Conservation (phyloP, 2,113 vertebrate species). For the Pterophyllum scalare region DNA sequence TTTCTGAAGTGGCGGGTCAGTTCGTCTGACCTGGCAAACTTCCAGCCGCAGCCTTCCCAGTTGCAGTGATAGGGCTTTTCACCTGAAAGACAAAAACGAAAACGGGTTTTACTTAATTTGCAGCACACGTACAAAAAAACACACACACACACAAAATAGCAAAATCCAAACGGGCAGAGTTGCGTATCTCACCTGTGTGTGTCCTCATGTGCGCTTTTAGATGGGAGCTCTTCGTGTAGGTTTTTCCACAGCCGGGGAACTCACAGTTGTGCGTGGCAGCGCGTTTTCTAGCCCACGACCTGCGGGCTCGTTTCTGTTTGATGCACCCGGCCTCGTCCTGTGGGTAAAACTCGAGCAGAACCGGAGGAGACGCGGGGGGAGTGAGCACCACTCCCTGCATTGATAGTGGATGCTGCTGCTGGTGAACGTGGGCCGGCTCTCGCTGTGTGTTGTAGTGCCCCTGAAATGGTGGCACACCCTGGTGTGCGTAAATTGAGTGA, state of each 20-base stretch:
- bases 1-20: constrained; percentile 92
- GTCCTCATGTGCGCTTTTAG: constrained; percentile 94
- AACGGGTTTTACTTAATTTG: background rate
- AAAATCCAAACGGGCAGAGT: background rate
- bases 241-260: constrained; percentile 91
- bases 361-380: constrained; percentile 86
- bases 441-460: constrained; percentile 85
- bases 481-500: constrained; percentile 78
- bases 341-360: constrained; percentile 85
- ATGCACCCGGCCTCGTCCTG: constrained; percentile 78
- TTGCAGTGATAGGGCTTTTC: constrained; percentile 93
- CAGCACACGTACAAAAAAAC: background rate
- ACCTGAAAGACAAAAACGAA: constrained; percentile 68
- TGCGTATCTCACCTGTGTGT: constrained; percentile 85
- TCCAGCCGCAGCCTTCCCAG: constrained; percentile 94
- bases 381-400: constrained; percentile 87
- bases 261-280: constrained; percentile 93
- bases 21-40: constrained; percentile 90
- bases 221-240: constrained; percentile 93
- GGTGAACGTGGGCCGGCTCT: constrained; percentile 77
- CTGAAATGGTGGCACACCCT: constrained; percentile 79
- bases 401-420: constrained; percentile 71
- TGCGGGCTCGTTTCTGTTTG: constrained; percentile 88
- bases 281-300: constrained; percentile 89
- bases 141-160: background rate